Conservation (phyloP, 2,797 vertebrate species). For the Lepus townsendii region DNA sequence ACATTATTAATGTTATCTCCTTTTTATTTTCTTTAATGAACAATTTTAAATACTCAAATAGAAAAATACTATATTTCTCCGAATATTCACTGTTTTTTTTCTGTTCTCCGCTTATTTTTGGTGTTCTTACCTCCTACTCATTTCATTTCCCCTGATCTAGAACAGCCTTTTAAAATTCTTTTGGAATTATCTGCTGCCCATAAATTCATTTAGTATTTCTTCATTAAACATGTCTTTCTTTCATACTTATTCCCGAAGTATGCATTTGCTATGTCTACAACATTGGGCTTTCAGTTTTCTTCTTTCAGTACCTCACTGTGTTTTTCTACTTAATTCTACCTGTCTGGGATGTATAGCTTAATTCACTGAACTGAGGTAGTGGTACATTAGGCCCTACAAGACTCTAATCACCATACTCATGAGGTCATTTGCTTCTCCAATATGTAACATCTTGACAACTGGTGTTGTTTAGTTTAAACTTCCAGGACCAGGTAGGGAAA, state of each 20-base stretch:
- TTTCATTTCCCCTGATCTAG: neutral
- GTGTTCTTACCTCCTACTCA: neutral
- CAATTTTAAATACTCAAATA: neutral
- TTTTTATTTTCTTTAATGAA: neutral
- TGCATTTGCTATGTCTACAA: neutral
- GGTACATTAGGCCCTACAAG: no score
- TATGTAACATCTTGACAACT: no score
- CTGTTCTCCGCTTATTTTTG: neutral
- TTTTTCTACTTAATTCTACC: neutral
- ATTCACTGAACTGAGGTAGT: no score
- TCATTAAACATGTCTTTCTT: neutral
- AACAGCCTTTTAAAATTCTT: neutral
- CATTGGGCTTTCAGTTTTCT: neutral
- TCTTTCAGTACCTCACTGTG: neutral
- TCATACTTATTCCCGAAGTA: neutral
- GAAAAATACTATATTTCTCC: neutral
- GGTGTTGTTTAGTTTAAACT: no score
- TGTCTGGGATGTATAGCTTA: no score
- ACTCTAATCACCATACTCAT: neutral
- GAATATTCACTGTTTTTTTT: neutral
- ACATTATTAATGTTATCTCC: neutral
- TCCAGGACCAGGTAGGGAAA: no score
- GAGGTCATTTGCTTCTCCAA: no score
- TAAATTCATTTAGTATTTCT: neutral
- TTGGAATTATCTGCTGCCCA: neutral